Evolutionary conservation across 2,113 vertebrate species (phyloP), one percentile per base, ranked within the genome.

Genomic region (Entelurus aequoreus): DNA sequence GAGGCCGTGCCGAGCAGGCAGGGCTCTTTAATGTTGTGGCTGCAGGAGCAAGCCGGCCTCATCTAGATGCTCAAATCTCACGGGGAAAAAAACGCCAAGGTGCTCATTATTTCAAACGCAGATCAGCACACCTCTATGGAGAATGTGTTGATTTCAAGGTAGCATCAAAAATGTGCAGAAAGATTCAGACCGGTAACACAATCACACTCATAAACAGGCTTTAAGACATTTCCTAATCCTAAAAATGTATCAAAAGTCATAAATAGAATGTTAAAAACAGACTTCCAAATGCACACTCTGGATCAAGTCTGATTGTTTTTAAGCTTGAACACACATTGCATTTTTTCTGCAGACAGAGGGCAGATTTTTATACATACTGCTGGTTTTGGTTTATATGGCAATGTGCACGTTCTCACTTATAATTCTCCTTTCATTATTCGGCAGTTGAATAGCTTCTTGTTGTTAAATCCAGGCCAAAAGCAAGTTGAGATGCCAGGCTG

Each of bases 21-120:
- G 1, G 84, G 90, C 4, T 82, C 92, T 54, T 79, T 92, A 48
- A 76, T 92, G 60, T 82, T 87, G 54, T 91, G 92, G 91, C 82
- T 92, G 76, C 92, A 94, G 72, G 86, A 89, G 53, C 66, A 88
- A 50, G 56, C 87, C 38, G 90, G 88, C 15, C 78, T 88, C 63
- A 84, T 75, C 49, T 90, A 75, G 38, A 77, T 3, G 8, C 6
- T 36, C 52, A 4, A 61, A 47, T 60, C 52, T 60, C 36, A 54
- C 46, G 47, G 19, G 19, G 54, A 28, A 28, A 28, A 19, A 65
- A 58, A 79, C 78, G 80, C 82, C 85, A n/a, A 60, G 44, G 40
- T 53, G 55, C 51, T 54, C 51, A 54, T 59, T 54, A 52, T 51
- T 65, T 67, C 40, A n/a, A 61, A 48, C 73, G 57, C 72, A 64